A percentile compares a stretch with the other conserved stretches of the same genome.
These are phyloP conservation scores for Eufriesea mexicana DNA, from an alignment of 1,140 invertebrate species.

Conservation along the genomic window DNA sequence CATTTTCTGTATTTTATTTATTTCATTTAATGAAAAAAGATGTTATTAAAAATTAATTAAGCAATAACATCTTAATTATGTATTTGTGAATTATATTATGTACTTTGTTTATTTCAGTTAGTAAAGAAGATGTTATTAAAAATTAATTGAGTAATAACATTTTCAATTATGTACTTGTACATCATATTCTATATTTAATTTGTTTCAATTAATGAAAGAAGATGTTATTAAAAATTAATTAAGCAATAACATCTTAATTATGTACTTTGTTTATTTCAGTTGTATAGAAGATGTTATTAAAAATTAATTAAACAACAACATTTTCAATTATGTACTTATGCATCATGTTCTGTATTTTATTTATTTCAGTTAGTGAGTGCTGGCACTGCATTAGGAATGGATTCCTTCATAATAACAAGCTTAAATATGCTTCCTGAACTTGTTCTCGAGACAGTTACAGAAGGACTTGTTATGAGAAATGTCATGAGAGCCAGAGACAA, in stretches of 20 bases:
- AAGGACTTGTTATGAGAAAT: constrained; percentile 71
- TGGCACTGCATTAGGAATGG: constrained; percentile 85
- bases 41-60: no score
- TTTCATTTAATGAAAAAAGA: no score
- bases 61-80: no score
- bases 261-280: no score
- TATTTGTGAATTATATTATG: no score
- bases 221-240: no score
- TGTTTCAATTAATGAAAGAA: constrained; percentile 82
- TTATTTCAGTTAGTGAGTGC: constrained; percentile 84
- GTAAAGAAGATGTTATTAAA: no score
- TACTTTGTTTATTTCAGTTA: background rate
- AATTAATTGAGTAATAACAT: background rate
- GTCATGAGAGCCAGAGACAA: constrained; percentile 72
- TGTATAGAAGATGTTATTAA: background rate
- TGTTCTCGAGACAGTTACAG: constrained; percentile 77
- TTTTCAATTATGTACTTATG: no score
- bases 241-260: no score
- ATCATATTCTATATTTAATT: background rate
- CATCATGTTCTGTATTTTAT: background rate
- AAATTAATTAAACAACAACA: background rate
- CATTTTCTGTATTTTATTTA: no score
- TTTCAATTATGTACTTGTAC: no score
- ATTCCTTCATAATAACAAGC: constrained; percentile 86
- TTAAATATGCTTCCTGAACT: constrained; percentile 84